These are phyloP conservation scores for Coregonus suidteri DNA, from an alignment of 2,797 vertebrate species.

Conservation along the genomic window DNA sequence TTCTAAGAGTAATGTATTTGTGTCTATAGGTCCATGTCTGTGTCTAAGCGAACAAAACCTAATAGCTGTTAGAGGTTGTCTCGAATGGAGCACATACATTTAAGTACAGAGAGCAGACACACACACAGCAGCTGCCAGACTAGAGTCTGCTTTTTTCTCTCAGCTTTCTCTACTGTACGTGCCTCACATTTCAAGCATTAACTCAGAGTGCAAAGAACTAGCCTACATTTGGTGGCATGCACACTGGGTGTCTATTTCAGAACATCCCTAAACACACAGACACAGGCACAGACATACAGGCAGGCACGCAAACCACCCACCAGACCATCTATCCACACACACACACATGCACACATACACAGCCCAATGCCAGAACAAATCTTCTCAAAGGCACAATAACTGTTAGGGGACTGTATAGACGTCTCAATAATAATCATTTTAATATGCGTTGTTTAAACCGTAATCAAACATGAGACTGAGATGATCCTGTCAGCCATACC, in stretches of 20 bases:
- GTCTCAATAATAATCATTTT: conserved; percentile 68
- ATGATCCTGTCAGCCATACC: conserved; percentile 61
- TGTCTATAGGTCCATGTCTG: conserved; percentile 47
- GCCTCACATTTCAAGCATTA: conserved; percentile 72
- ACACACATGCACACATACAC: conserved; percentile 36
- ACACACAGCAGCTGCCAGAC: conserved; percentile 68
- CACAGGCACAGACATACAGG: conserved; percentile 1
- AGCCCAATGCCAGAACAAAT: conserved; percentile 64
- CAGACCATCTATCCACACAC: background rate
- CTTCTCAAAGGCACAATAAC: conserved; percentile 58
- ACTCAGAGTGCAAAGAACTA: conserved; percentile 55
- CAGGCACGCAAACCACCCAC: conserved; percentile 7
- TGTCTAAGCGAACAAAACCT: conserved; percentile 59
- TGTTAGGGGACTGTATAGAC: conserved; percentile 62
- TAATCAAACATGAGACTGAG: conserved; percentile 69
- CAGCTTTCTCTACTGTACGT: conserved; percentile 68
- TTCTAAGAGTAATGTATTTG: conserved; percentile 42
- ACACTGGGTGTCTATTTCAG: conserved; percentile 45
- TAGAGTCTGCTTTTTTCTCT: conserved; percentile 43
- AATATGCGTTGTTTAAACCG: conserved; percentile 67
- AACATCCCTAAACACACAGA: background rate
- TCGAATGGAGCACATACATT: conserved; percentile 31
- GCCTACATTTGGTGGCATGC: conserved; percentile 53
- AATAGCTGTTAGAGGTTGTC: conserved; percentile 62
- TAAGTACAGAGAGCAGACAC: conserved; percentile 58